Conservation (phyloP, 2,888 invertebrate species). For the Heliconius ismenius region DNA sequence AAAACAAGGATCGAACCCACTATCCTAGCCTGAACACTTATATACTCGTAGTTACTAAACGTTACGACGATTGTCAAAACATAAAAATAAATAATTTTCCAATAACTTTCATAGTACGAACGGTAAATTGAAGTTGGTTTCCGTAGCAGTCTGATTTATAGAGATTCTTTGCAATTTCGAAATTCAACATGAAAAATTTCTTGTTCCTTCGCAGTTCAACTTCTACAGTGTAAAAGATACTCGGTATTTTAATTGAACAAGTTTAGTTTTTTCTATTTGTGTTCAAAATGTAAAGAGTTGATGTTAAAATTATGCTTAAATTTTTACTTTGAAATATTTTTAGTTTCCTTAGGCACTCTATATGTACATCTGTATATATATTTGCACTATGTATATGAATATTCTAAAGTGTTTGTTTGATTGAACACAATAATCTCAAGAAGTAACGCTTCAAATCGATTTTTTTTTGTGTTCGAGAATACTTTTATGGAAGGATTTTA, state of each 20-base stretch:
- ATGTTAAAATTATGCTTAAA: not conserved
- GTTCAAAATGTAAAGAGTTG: not conserved
- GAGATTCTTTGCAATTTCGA: conserved; percentile 1
- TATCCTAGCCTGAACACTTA: no score
- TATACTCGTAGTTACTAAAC: no score
- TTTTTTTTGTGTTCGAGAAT: no score
- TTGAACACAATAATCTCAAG: no score
- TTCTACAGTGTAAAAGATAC: conserved; percentile 6
- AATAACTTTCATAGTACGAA: not conserved
- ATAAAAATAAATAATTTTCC: conserved; percentile 1
- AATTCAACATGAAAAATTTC: conserved; percentile 14
- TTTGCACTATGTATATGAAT: no score
- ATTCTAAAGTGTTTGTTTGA: no score
- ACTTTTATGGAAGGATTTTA: no score
- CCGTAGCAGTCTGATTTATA: conserved; percentile 20
- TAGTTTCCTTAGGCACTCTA: not conserved
- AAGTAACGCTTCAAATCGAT: no score
- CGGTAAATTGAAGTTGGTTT: conserved; percentile 5
- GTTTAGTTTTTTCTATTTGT: not conserved
- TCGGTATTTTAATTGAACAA: conserved; percentile 3
- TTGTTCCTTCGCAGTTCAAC: not conserved
- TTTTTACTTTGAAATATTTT: not conserved
- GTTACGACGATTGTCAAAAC: not conserved
- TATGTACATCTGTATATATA: no score
- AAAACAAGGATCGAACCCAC: no score